Percentiles rank a stretch among this genome's conserved stretches.
Conservation (phyloP, 2,797 vertebrate species). For the Pogonophryne albipinna region DNA sequence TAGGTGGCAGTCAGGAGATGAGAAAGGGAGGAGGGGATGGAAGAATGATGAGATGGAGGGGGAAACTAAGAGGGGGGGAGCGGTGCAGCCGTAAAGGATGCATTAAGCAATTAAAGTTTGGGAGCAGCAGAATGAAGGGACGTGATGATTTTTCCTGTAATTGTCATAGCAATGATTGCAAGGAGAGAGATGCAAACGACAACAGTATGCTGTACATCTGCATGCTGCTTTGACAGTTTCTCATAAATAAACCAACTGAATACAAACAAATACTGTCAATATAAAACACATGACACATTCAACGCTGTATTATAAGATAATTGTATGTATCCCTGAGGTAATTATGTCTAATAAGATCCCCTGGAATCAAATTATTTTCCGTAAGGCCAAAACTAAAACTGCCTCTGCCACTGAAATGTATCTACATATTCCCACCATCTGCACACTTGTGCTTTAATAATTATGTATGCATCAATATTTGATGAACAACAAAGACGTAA, state of each 20-base stretch:
- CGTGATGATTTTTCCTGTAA: constrained; percentile 87
- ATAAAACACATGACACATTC: constrained; percentile 51
- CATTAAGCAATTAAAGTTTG: constrained; percentile 92
- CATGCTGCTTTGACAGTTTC: constrained; percentile 77
- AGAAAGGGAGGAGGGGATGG: constrained; percentile 47
- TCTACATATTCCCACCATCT: constrained; percentile 65
- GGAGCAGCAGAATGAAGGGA: constrained; percentile 85
- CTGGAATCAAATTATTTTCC: constrained; percentile 54
- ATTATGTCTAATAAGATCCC: constrained; percentile 64
- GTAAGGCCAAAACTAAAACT: constrained; percentile 41
- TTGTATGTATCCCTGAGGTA: constrained; percentile 63
- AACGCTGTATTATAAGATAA: constrained; percentile 60
- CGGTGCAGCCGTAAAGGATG: constrained; percentile 77
- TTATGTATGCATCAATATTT: constrained; percentile 84
- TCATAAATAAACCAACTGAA: constrained; percentile 64
- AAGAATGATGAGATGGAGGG: constrained; percentile 54
- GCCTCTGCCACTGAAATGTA: constrained; percentile 47
- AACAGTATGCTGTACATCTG: constrained; percentile 86
- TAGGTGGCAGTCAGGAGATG: constrained; percentile 61
- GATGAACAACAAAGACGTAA: constrained; percentile 81
- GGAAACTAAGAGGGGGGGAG: constrained; percentile 35
- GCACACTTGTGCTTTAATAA: constrained; percentile 69
- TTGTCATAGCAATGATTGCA: constrained; percentile 91
- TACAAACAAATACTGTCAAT: constrained; percentile 47
- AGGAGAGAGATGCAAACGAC: constrained; percentile 73